Base-by-base conservation (phyloP, 2,113 vertebrate species). In the Charadrius vociferus region DNA sequence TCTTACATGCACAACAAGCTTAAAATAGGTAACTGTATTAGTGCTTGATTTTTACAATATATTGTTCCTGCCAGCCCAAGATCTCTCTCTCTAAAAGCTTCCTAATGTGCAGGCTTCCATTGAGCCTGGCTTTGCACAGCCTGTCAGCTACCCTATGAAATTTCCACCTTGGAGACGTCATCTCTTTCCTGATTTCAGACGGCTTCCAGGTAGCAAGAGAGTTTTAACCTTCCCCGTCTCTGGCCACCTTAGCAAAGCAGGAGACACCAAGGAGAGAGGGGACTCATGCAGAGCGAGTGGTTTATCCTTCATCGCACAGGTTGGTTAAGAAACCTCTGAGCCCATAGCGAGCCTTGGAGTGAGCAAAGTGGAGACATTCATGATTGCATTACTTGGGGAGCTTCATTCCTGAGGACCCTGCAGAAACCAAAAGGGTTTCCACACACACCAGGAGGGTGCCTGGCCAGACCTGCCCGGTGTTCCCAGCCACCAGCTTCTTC, bases 261-360 rank as follows among this genome's bases (percentile, higher is more conserved):
- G 34, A 56, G 32, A 45, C 15, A 81, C 7, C 26, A 39, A 14
- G 17, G 16, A 11, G 19, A 73, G 16, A 30, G 17, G 6, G 10
- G 2, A 41, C 24, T 49, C 0, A 0, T 1, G 5, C 13, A 32
- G 17, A 22, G 3, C 2, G 0, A 3, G 0, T 39, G 7, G 9
- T 58, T 73, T 72, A 55, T 29, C 8, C 20, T 55, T 63, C 20
- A 34, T 74, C 23, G 47, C 26, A 27, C 11, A 56, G 14, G 5
- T 1, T 22, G 4, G 15, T 36, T 81, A 37, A 47, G 65, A 79
- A 84, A 70, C 5, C 3, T 34, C 58, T 39, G 32, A 72, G 36
- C 24, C 27, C 9, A 9, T 2, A 61, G 2, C 1, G 1, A 53
- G 7, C 26, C 41, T 62, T 18, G 14, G 14, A 93, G 29, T 11